Percentiles rank a stretch among this genome's conserved stretches.
Conservation (phyloP, 2,888 invertebrate species). For the Phengaris arion region DNA sequence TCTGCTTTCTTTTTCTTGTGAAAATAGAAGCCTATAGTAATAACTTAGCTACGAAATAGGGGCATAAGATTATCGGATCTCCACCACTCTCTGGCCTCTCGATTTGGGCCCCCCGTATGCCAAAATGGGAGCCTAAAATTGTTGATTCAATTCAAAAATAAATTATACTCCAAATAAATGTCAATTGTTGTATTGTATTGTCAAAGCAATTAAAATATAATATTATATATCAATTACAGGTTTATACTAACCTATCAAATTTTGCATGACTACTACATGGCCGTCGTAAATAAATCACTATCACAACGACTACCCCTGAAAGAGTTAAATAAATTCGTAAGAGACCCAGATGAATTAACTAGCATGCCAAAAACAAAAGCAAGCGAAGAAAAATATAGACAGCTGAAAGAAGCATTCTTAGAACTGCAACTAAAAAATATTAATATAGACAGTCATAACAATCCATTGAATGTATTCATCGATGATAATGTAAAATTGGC, state of each 20-base stretch:
- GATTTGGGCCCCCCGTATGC: not conserved
- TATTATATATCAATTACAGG: conserved; percentile 54
- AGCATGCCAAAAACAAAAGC: conserved; percentile 58
- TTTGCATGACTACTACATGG: conserved; percentile 68
- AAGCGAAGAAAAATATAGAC: conserved; percentile 65
- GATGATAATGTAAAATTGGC: conserved; percentile 68
- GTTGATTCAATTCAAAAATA: no score
- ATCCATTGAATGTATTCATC: conserved; percentile 65
- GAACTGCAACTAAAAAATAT: conserved; percentile 63
- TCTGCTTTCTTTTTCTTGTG: no score
- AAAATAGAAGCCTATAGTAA: no score
- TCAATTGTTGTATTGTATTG: no score
- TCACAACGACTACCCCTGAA: conserved; percentile 60
- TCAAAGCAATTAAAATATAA: conserved; percentile 35
- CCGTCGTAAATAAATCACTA: conserved; percentile 64
- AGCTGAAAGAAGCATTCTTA: conserved; percentile 57
- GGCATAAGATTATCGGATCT: no score
- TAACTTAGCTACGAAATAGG: no score
- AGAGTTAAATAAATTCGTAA: conserved; percentile 61
- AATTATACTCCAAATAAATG: no score
- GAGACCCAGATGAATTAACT: conserved; percentile 57
- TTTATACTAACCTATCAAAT: conserved; percentile 65
- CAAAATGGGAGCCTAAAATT: no score
- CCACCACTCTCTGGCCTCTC: not conserved
- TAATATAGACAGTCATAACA: conserved; percentile 62